Base-by-base conservation (phyloP, 2,888 invertebrate genomes). In the Cerastis rubricosa region DNA sequence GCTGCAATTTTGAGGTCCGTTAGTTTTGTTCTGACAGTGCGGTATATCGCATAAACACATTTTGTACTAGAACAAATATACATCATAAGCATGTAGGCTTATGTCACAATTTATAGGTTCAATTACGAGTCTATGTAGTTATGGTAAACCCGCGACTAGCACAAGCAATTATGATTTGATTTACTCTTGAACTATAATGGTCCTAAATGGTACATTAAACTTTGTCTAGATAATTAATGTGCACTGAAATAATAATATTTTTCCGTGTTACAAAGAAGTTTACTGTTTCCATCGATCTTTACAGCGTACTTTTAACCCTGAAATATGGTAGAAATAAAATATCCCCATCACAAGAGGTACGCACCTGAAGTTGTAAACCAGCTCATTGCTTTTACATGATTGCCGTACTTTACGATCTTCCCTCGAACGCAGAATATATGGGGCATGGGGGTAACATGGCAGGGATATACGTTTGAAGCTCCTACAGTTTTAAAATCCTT, bases 361-460 rank as follows among this genome's bases (percentile, higher is more conserved):
- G n/a, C 63, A 74, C 70, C 67, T 51, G 68, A 61, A 59, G 84
- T 67, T 71, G 78, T 87, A 87, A 85, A 87, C 71, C 81, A 77
- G 63, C 74, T 77, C 83, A 81, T 85, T 84, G 61, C 76, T 80
- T 74, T 84, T 82, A 81, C 78, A 84, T 67, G 82, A 85, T 78
- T 80, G 76, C 73, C 35, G 67, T 69, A 61, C 43, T 85, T 87
- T 84, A 87, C 75, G 81, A 84, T 49, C 63, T 65, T 19, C 65
- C 64, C 57, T 66, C 25, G 74, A 83, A 79, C 72, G 43, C 66
- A 40, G 69, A 65, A 84, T 73, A 75, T 77, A 71, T 74, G 49
- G 35, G 59, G 29, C 80, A 71, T 68, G 45, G 51, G 70, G 63
- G 57, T 12, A 59, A 49, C 71, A 80, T 40, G 63, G 51, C 40